These are phyloP conservation scores for Drosophila monieri DNA, from an alignment of 2,888 invertebrate species.

Conservation along the genomic window DNA sequence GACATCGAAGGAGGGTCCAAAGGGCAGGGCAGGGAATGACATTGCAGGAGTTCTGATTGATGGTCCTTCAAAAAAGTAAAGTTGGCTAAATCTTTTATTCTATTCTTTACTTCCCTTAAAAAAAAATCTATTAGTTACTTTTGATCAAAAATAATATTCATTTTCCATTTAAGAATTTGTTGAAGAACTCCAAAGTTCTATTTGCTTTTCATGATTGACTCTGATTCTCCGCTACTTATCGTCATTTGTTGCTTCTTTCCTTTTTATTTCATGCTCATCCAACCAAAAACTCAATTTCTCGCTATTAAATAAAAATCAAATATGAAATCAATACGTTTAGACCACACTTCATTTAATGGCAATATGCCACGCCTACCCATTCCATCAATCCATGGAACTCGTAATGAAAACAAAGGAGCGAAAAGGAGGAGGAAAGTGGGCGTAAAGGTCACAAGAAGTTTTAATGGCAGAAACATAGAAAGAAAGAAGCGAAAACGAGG, in stretches of 20 bases:
- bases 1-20: slow-evolving; percentile 21
- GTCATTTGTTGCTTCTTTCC: slow-evolving; percentile 17
- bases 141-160: background rate
- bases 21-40: background rate
- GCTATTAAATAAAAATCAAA: slow-evolving; percentile 68
- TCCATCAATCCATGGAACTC: slow-evolving; percentile 40
- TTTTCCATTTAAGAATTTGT: slow-evolving; percentile 4
- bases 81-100: background rate
- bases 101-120: background rate
- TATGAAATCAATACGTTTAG: slow-evolving; percentile 67
- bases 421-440: slow-evolving; percentile 16
- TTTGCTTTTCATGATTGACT: slow-evolving; percentile 23
- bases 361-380: slow-evolving; percentile 26
- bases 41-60: slow-evolving; percentile 31
- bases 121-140: background rate
- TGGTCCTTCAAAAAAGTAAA: slow-evolving; percentile 27
- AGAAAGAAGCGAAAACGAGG: slow-evolving; percentile 41
- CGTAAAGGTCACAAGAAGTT: slow-evolving; percentile 36
- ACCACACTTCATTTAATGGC: slow-evolving; percentile 57
- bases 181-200: slow-evolving; percentile 1
- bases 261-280: slow-evolving; percentile 28
- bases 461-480: background rate
- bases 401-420: slow-evolving; percentile 60
- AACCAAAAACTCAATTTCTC: slow-evolving; percentile 48
- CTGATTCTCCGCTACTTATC: background rate